phyloP scores from a whole-genome alignment of 2,888 invertebrate species.

The Priocnemis perturbator region DNA sequence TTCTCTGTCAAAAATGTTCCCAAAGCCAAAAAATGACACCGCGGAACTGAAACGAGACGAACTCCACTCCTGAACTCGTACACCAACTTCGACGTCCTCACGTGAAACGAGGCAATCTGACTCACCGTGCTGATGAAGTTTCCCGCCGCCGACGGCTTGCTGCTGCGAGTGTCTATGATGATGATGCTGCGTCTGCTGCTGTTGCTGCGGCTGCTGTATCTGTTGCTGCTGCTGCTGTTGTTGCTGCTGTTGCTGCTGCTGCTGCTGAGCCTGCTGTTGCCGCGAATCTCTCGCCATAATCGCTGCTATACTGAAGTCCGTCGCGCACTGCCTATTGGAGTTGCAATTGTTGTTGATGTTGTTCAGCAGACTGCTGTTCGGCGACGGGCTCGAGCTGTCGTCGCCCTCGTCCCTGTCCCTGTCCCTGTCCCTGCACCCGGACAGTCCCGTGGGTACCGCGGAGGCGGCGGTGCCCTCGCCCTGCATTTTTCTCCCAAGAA shows the following conservation, averaged over 20 bases:
- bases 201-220: conserved; percentile 75
- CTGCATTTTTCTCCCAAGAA: conserved; percentile 75
- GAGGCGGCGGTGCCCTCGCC: conserved; percentile 72
- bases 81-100: too few species aligned
- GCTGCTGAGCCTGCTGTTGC: conserved; percentile 78
- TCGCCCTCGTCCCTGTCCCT: conserved; percentile 78
- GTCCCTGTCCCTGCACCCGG: conserved; percentile 76
- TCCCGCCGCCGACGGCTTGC: conserved; percentile 70
- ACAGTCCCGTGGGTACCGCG: conserved; percentile 57
- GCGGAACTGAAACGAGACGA: too few species aligned
- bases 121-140: conserved; percentile 71
- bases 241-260: conserved; percentile 79
- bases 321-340: conserved; percentile 86
- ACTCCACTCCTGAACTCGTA: too few species aligned
- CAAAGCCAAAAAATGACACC: too few species aligned
- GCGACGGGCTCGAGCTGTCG: conserved; percentile 79
- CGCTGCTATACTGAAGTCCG: conserved; percentile 97
- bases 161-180: conserved; percentile 65
- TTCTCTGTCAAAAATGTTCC: too few species aligned
- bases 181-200: conserved; percentile 75
- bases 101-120: too few species aligned
- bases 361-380: conserved; percentile 69
- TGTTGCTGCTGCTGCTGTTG: conserved; percentile 66
- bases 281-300: conserved; percentile 89
- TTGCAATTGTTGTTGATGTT: conserved; percentile 70